phyloP scores from a whole-genome alignment of 2,113 vertebrate species.

The Haemorhous mexicanus region DNA sequence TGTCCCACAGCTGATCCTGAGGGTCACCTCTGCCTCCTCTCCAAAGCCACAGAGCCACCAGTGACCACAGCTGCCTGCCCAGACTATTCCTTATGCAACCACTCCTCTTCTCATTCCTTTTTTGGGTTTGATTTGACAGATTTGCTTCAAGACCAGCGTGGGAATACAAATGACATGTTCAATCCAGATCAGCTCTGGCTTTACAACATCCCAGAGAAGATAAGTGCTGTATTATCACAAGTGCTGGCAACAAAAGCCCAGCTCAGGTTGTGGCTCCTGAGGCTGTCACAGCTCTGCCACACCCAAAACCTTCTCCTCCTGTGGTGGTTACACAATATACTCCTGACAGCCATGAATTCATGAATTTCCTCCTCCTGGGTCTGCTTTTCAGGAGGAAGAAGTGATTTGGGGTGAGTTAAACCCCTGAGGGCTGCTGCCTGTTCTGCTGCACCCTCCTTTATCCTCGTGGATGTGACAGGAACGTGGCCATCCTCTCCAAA shows the following conservation, averaged over 20 bases:
- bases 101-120: not conserved
- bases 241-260: not conserved
- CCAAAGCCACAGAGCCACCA: not conserved
- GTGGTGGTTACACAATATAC: not conserved
- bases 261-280: not conserved
- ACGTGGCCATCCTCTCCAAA: not conserved
- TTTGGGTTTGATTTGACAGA: slow-evolving; percentile 35
- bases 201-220: slow-evolving; percentile 24
- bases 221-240: not conserved
- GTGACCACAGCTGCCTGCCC: not conserved
- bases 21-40: not conserved
- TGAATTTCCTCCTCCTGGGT: not conserved
- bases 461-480: fast-evolving
- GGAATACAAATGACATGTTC: slow-evolving; percentile 60
- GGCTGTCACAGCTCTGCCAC: not conserved
- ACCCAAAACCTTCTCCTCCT: not conserved
- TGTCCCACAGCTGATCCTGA: not conserved
- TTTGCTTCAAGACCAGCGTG: slow-evolving; percentile 25
- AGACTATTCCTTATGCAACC: not conserved
- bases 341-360: not conserved
- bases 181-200: slow-evolving; percentile 44
- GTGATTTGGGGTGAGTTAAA: not conserved
- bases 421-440: not conserved
- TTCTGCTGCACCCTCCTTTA: not conserved
- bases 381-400: not conserved